These are phyloP conservation scores for Trachelipus rathkii DNA, from an alignment of 1,140 invertebrate genomes.

Conservation along the genomic window DNA sequence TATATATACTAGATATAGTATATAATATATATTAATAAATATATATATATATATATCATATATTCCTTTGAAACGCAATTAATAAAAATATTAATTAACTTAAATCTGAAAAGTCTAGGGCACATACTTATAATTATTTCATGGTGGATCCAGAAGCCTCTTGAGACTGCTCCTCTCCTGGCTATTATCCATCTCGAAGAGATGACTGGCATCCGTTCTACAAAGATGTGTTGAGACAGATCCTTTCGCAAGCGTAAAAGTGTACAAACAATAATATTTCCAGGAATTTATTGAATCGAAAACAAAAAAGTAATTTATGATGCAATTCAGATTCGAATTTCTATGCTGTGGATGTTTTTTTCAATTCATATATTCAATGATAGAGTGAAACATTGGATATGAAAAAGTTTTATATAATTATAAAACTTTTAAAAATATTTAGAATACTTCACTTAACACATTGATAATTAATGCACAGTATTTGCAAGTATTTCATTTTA, in stretches of 20 bases:
- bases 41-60: too few species aligned
- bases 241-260: slow-evolving; percentile 58
- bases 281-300: background rate
- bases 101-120: background rate
- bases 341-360: background rate
- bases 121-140: slow-evolving; percentile 47
- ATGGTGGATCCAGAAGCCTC: slow-evolving; percentile 56
- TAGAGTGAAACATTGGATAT: background rate
- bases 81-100: background rate
- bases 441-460: background rate
- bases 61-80: too few species aligned
- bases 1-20: too few species aligned
- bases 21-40: too few species aligned
- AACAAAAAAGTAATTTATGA: background rate
- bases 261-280: slow-evolving; percentile 12
- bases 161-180: slow-evolving; percentile 63
- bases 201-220: slow-evolving; percentile 64
- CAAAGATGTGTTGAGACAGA: slow-evolving; percentile 61
- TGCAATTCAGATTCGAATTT: background rate
- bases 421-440: background rate
- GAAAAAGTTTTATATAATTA: background rate
- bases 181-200: slow-evolving; percentile 63
- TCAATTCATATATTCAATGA: background rate
- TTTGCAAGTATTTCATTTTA: too few species aligned
- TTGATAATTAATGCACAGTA: too few species aligned